Evolutionary conservation across 2,888 invertebrate genomes (phyloP).

Genomic region (Cloeon dipterum): DNA sequence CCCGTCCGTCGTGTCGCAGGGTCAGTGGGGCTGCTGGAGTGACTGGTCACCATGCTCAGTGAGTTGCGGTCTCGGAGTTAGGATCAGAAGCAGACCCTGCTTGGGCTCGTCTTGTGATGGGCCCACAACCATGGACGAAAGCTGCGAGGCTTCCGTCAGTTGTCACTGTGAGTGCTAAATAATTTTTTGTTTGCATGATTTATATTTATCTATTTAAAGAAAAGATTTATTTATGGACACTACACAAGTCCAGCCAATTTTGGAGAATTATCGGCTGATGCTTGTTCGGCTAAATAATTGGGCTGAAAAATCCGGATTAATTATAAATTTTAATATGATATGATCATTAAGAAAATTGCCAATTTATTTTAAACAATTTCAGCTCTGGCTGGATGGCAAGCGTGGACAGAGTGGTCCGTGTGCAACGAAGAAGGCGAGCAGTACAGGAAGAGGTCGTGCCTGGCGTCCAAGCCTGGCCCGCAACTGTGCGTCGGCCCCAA

Average conservation of each 20-base stretch:
- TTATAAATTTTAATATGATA: neutral
- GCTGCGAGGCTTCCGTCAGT: constrained; percentile 37
- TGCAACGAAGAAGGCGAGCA: constrained; percentile 42
- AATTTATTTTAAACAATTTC: constrained; percentile 8
- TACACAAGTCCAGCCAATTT: too few species aligned
- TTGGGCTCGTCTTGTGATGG: constrained; percentile 28
- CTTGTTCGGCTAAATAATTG: neutral
- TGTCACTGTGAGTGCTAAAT: constrained; percentile 32
- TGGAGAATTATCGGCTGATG: too few species aligned
- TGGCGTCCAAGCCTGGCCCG: constrained; percentile 23
- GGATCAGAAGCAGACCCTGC: constrained; percentile 45
- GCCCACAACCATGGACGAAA: constrained; percentile 34
- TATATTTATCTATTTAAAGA: constrained; percentile 1
- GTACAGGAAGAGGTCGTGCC: constrained; percentile 41
- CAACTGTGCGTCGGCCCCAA: constrained; percentile 45
- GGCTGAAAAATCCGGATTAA: too few species aligned
- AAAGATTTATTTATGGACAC: too few species aligned
- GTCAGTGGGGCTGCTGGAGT: constrained; percentile 24
- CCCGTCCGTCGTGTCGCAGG: constrained; percentile 7
- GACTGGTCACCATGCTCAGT: constrained; percentile 52
- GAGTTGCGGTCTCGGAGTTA: constrained; percentile 44
- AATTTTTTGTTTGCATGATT: too few species aligned
- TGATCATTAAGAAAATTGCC: constrained; percentile 1
- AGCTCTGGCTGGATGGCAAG: constrained; percentile 48
- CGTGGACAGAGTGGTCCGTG: constrained; percentile 47